These are phyloP conservation scores for Luehdorfia chinensis DNA, from an alignment of 1,140 invertebrate species.

Conservation along the genomic window DNA sequence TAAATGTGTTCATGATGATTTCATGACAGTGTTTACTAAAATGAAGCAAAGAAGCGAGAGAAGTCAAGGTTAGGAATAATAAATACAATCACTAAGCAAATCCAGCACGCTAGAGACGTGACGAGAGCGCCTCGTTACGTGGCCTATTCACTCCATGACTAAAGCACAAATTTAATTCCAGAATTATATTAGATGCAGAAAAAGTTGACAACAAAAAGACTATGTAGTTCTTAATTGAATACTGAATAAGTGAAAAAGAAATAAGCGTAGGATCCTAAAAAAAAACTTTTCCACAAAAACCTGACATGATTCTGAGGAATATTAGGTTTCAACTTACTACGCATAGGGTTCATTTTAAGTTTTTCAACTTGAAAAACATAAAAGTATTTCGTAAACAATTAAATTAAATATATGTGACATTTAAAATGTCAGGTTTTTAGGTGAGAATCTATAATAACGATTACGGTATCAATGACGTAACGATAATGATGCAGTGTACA, in stretches of 20 bases:
- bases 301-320: no score
- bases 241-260: not conserved
- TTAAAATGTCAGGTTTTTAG: not conserved
- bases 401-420: no score
- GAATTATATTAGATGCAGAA: constrained; percentile 14
- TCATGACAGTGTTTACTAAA: constrained; percentile 1
- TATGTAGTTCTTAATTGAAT: not conserved
- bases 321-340: no score
- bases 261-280: no score
- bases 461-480: not conserved
- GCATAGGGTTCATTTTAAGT: no score
- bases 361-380: no score
- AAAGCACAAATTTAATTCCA: constrained; percentile 22
- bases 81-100: constrained; percentile 33
- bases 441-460: not conserved
- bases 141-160: constrained; percentile 18
- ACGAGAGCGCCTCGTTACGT: constrained; percentile 28
- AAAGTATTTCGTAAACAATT: no score
- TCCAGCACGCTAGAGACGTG: constrained; percentile 18
- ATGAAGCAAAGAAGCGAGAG: constrained; percentile 12
- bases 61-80: constrained; percentile 28
- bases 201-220: constrained; percentile 9
- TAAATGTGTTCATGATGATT: no score
- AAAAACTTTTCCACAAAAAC: no score
- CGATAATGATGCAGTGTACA: no score